A percentile compares a stretch with the other conserved stretches of the same genome.
These are phyloP conservation scores for Drosophila busckii DNA, from an alignment of 1,140 invertebrate species.

Conservation along the genomic window DNA sequence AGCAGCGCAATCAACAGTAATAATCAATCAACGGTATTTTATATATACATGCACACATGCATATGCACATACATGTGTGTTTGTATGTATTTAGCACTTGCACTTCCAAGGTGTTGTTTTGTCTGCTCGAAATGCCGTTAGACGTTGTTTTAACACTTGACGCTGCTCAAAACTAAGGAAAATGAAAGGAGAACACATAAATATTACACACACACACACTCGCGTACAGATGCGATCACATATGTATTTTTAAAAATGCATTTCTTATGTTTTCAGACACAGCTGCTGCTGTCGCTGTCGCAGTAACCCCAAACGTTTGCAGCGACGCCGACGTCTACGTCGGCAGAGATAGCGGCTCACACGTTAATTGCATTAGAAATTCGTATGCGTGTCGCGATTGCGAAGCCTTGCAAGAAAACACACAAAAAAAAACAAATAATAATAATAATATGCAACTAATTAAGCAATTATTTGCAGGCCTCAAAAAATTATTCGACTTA, in stretches of 20 bases:
- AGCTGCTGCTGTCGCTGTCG: slow-evolving; percentile 29
- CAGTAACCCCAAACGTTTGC: slow-evolving; percentile 3
- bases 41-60: neutral
- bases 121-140: slow-evolving; percentile 33
- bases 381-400: slow-evolving; percentile 53
- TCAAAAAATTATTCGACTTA: slow-evolving; percentile 52
- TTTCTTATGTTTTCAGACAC: slow-evolving; percentile 39
- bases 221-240: neutral
- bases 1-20: slow-evolving; percentile 22
- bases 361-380: slow-evolving; percentile 72
- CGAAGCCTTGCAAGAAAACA: slow-evolving; percentile 44
- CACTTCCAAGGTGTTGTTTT: slow-evolving; percentile 44
- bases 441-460: slow-evolving; percentile 43
- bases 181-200: slow-evolving; percentile 16
- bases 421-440: slow-evolving; percentile 39
- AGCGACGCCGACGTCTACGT: slow-evolving; percentile 8
- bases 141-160: slow-evolving; percentile 30
- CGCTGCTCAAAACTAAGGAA: slow-evolving; percentile 8
- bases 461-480: slow-evolving; percentile 61
- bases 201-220: slow-evolving; percentile 1
- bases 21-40: slow-evolving; percentile 41
- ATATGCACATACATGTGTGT: neutral
- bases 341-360: slow-evolving; percentile 16
- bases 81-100: slow-evolving; percentile 39
- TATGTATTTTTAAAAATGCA: slow-evolving; percentile 14